phyloP scores from a whole-genome alignment of 2,113 vertebrate genomes.

The Pagrus major region DNA sequence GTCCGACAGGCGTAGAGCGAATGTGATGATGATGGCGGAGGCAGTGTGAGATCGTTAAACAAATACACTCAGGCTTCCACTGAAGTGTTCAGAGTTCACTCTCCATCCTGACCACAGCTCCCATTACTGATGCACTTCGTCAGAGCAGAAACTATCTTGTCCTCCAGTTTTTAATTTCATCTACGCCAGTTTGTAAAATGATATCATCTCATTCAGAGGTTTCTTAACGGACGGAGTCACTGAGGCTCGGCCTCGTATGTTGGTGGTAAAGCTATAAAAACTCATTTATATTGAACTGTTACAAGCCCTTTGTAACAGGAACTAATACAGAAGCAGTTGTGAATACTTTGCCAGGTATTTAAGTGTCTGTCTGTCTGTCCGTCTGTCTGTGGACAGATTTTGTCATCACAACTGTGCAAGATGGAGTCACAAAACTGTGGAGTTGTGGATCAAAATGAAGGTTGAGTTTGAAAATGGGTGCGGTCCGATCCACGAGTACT shows the following conservation, averaged over 20 bases:
- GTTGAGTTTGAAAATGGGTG: too few relatives aligned
- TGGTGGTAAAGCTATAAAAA: background rate
- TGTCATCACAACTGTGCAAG: too few relatives aligned
- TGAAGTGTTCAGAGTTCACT: background rate
- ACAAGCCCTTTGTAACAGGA: too few relatives aligned
- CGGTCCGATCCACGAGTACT: too few relatives aligned
- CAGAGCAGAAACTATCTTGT: background rate
- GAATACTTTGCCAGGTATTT: too few relatives aligned
- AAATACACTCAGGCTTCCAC: slow-evolving; percentile 10
- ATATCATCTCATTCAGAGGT: background rate
- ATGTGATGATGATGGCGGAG: background rate
- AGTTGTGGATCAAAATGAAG: too few relatives aligned
- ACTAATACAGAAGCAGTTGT: too few relatives aligned
- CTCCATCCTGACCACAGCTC: background rate
- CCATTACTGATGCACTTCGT: background rate
- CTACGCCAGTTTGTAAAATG: too few relatives aligned
- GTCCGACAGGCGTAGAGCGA: slow-evolving; percentile 14
- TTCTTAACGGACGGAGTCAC: background rate
- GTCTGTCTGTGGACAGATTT: too few relatives aligned
- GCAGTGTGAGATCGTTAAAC: slow-evolving; percentile 23
- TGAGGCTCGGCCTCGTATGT: background rate
- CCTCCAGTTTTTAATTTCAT: background rate
- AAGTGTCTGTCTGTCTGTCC: too few relatives aligned
- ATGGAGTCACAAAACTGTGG: too few relatives aligned
- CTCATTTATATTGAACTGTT: too few relatives aligned